These are phyloP conservation scores for Schrankia costaestrigalis DNA, from an alignment of 2,888 invertebrate species.

Conservation along the genomic window DNA sequence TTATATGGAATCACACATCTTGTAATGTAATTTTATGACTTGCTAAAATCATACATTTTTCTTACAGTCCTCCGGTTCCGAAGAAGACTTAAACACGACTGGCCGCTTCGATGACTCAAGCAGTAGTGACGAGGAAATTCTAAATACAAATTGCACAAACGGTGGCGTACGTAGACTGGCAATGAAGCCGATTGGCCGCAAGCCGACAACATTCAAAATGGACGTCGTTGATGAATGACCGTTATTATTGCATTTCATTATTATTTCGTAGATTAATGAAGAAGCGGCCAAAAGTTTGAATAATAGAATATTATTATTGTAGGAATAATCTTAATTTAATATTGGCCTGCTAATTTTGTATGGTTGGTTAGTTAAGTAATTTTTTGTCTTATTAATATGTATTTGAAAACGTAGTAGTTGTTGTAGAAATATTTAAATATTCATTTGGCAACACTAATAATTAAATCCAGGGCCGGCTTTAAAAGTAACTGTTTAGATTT, in stretches of 20 bases:
- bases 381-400: no score
- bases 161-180: conserved; percentile 58
- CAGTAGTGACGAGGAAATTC: conserved; percentile 70
- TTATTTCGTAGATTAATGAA: conserved; percentile 11
- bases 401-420: no score
- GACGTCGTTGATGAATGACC: conserved; percentile 66
- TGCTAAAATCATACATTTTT: conserved; percentile 5
- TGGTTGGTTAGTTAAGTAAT: no score
- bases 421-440: no score
- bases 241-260: conserved; percentile 24
- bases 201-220: conserved; percentile 63
- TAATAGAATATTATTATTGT: conserved; percentile 11
- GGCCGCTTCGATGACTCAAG: conserved; percentile 64
- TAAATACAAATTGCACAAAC: conserved; percentile 54
- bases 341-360: conserved; percentile 15
- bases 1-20: no score
- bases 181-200: conserved; percentile 65
- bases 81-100: conserved; percentile 56
- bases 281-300: conserved; percentile 22
- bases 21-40: no score
- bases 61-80: conserved; percentile 64
- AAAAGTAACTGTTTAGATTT: no score
- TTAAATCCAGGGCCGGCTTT: no score
- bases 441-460: no score
- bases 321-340: conserved; percentile 4